These are phyloP conservation scores for Calcarius lapponicus DNA, from an alignment of 2,797 vertebrate genomes.

Conservation along the genomic window DNA sequence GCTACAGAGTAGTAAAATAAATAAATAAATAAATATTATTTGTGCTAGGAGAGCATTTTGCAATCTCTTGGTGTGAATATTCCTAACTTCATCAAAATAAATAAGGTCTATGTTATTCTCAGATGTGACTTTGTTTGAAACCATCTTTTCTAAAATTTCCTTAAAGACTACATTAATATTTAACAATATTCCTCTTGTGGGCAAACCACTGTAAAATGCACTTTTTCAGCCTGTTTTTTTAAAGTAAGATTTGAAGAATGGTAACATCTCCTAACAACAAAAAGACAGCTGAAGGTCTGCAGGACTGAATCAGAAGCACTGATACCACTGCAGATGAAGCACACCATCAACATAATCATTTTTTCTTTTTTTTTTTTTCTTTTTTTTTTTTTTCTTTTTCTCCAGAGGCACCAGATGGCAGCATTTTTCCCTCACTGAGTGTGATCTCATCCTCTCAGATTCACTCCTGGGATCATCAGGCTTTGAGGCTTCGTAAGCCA, in stretches of 20 bases:
- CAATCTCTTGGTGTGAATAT: neutral
- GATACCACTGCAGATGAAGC: neutral
- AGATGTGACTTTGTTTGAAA: neutral
- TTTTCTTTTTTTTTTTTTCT: neutral
- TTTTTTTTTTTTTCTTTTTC: neutral
- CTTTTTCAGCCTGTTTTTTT: neutral
- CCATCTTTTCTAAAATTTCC: neutral
- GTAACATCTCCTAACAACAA: neutral
- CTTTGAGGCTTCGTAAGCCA: neutral
- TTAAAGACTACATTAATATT: neutral
- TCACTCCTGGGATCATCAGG: constrained; percentile 1
- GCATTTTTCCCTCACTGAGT: constrained; percentile 39
- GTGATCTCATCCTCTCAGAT: constrained; percentile 26
- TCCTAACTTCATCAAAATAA: neutral
- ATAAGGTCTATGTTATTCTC: neutral
- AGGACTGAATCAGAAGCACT: neutral
- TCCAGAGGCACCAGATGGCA: constrained; percentile 62
- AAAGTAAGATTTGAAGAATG: neutral
- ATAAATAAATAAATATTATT: neutral
- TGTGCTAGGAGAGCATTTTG: neutral
- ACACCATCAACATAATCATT: neutral
- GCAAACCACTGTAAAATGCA: neutral
- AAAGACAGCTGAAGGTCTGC: neutral
- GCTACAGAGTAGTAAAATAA: neutral
- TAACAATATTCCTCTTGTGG: neutral